These are phyloP conservation scores for Molanna angustata DNA, from an alignment of 2,888 invertebrate species.

Conservation along the genomic window DNA sequence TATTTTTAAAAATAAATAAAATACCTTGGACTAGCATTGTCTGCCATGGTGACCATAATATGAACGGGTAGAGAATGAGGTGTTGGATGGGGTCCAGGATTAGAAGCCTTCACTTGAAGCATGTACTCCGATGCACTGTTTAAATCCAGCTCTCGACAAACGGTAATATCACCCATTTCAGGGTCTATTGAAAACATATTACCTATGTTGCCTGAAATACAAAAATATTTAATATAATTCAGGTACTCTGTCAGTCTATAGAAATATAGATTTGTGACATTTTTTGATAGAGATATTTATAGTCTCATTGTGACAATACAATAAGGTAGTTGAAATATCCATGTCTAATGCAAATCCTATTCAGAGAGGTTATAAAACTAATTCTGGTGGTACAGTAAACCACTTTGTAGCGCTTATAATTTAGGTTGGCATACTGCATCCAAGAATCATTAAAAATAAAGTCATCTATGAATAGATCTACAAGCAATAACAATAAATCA, in stretches of 20 bases:
- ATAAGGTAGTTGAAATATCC: too few relatives aligned
- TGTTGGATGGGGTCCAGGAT: constrained; percentile 72
- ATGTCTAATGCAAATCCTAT: too few relatives aligned
- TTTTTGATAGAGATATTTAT: too few relatives aligned
- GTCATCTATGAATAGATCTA: too few relatives aligned
- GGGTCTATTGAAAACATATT: constrained; percentile 82
- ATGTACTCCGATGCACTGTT: constrained; percentile 77
- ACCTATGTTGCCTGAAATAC: constrained; percentile 71
- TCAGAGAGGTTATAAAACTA: neutral
- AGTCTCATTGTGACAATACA: too few relatives aligned
- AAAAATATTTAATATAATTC: too few relatives aligned
- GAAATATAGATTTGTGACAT: too few relatives aligned
- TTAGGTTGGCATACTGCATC: neutral
- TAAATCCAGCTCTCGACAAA: constrained; percentile 69
- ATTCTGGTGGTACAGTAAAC: neutral
- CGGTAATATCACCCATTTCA: constrained; percentile 71
- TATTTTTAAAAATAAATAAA: too few relatives aligned
- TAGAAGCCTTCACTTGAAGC: constrained; percentile 77
- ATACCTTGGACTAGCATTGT: constrained; percentile 77
- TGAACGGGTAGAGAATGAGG: constrained; percentile 81
- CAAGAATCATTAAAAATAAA: neutral
- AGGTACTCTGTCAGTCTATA: too few relatives aligned
- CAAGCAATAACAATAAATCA: too few relatives aligned
- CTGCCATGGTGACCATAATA: constrained; percentile 84
- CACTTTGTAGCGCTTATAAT: neutral